A percentile compares a stretch with the other conserved stretches of the same genome.
Evolutionary conservation across 2,888 invertebrate species (phyloP).

Genomic region (Hypselothyrea guttata): DNA sequence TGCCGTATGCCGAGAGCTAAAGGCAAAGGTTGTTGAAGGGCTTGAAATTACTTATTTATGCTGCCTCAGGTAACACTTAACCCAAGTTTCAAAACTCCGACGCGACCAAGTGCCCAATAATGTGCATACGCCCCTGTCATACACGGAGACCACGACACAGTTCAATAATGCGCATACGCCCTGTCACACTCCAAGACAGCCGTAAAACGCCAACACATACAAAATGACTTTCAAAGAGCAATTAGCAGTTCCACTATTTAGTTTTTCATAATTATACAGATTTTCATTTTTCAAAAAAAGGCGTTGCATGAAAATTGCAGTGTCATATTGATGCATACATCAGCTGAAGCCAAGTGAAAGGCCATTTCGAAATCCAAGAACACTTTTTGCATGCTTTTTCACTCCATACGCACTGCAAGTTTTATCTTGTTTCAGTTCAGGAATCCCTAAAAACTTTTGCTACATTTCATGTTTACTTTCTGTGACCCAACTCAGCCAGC

Average conservation of each 20-base stretch:
- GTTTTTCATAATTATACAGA: slow-evolving; percentile 22
- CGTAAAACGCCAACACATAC: no score
- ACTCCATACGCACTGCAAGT: background rate
- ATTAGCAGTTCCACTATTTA: slow-evolving; percentile 53
- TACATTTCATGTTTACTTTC: background rate
- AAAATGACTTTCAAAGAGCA: slow-evolving; percentile 53
- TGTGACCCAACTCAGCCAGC: slow-evolving; percentile 9
- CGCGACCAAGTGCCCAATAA: slow-evolving; percentile 17
- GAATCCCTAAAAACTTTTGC: background rate
- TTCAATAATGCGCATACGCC: slow-evolving; percentile 36
- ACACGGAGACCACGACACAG: slow-evolving; percentile 3
- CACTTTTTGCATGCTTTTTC: slow-evolving; percentile 13
- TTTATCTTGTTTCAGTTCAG: slow-evolving; percentile 5
- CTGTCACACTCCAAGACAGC: slow-evolving; percentile 14
- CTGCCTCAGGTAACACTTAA: slow-evolving; percentile 29
- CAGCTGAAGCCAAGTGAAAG: slow-evolving; percentile 60
- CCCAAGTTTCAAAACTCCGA: slow-evolving; percentile 1
- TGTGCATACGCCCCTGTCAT: slow-evolving; percentile 35
- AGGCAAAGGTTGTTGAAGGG: slow-evolving; percentile 19
- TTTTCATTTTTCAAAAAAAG: no score
- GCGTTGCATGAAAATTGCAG: slow-evolving; percentile 43
- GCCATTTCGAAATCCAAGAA: slow-evolving; percentile 8
- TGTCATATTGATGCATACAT: slow-evolving; percentile 58
- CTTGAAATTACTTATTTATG: slow-evolving; percentile 18
- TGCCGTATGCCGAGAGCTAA: slow-evolving; percentile 1